Evolutionary conservation across 2,797 vertebrate genomes (phyloP).

Genomic region (Danio aesculapii): DNA sequence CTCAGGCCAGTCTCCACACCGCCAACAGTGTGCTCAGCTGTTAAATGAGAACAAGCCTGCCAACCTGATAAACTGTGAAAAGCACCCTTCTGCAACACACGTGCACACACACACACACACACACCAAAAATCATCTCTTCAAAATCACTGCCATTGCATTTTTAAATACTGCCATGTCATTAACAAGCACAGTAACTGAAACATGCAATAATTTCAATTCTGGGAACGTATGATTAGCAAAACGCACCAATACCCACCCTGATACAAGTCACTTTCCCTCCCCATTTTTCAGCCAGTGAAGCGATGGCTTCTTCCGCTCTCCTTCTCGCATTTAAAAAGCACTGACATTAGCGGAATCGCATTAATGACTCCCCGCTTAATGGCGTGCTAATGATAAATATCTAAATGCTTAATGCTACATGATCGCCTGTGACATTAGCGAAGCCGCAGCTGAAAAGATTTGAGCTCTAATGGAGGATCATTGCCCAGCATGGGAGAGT

Average conservation of each 20-base stretch:
- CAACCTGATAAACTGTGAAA: constrained; percentile 66
- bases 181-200: constrained; percentile 11
- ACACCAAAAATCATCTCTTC: constrained; percentile 23
- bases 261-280: constrained; percentile 14
- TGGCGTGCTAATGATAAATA: constrained; percentile 62
- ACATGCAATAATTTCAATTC: constrained; percentile 16
- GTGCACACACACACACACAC: constrained; percentile 22
- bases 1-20: constrained; percentile 53
- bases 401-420: constrained; percentile 66
- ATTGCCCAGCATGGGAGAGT: constrained; percentile 48
- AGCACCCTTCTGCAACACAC: constrained; percentile 34
- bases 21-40: constrained; percentile 63
- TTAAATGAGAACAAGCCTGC: constrained; percentile 66
- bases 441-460: constrained; percentile 54
- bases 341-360: constrained; percentile 54
- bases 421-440: constrained; percentile 62
- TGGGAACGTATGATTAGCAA: neutral
- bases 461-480: constrained; percentile 57
- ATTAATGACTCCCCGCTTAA: constrained; percentile 53
- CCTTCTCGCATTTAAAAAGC: constrained; percentile 50
- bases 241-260: constrained; percentile 25
- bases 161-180: constrained; percentile 7
- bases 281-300: constrained; percentile 36
- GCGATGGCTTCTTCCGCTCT: constrained; percentile 24
- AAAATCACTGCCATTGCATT: neutral